Evolutionary conservation across 2,888 invertebrate species (phyloP), one percentile per base, ranked within the genome.

Genomic region (Ormyrus nitidulus): DNA sequence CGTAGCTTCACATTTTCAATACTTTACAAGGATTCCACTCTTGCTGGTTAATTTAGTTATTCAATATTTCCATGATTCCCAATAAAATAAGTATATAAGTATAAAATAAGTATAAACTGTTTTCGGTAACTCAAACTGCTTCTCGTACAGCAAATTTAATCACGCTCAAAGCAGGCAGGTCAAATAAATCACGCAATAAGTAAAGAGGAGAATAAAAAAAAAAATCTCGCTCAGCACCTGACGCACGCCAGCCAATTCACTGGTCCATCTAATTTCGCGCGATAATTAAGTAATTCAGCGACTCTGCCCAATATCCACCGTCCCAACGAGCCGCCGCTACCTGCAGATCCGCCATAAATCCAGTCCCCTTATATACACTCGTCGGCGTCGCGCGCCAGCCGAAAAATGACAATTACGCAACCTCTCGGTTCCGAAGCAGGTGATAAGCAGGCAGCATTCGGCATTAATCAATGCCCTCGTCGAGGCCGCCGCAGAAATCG

Each of bases 301-400:
- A 61, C 64, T 79, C n/a, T 19, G 58, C 6, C 54, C 66, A 72
- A 77, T 77, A 48, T 48, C 62, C 73, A 69, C 73, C 68, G 68
- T 62, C n/a, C 54, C 53, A 1, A 8, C 19, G 8, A 34, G 1
- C 46, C 51, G 4, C 48, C 61, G 46, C 58, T 77, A 77, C 77
- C 77, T 72, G 1, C 19, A 71, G 51, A 77, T 34, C 34, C 34
- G 34, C 4, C 73, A 73, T 79, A 79, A 79, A 79, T 79, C 54
- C 68, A 62, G 7, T 54, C 68, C 68, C 62, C 61, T 73, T 73
- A 79, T 13, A 7, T 19, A 19, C 34, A 34, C 70, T 49, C 75
- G 53, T 83, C 83, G 71, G 72, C 85, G 82, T 84, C 84, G 77
- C 73, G 82, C 78, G 81, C 76, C 81, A 68, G 46, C 78, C 56